Base-by-base conservation (phyloP, 2,113 vertebrate species). In the Oncorhynchus tshawytscha region DNA sequence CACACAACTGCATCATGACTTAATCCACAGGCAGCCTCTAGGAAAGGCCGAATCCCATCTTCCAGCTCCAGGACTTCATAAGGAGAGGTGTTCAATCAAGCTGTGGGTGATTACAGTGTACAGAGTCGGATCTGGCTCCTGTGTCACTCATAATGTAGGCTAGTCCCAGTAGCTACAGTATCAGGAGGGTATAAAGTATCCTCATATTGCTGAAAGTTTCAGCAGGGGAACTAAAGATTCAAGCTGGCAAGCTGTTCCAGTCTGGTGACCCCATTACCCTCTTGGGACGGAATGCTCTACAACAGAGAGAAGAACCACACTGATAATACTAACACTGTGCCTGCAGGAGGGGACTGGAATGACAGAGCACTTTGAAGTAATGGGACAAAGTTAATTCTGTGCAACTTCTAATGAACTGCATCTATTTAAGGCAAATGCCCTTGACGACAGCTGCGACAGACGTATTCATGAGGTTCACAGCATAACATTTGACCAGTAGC, bases 211-310 rank as follows among this genome's bases (percentile, higher is more conserved):
- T 25, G 1, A 34, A 62, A 29, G 59, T 67, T 65, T 74, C 31
- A 70, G 71, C 51, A 45, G 25, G 51, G 60, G 60, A 79, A 74
- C 78, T 81, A 71, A 81, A 75, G 71, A 80, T 74, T 59, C 39
- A 77, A 72, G 62, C 5, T 27, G 9, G 69, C 27, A 65, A 69
- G 62, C 57, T 45, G 51, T 71, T 68, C 71, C 71, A n/a, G 9
- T 78, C 72, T 12, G 67, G 48, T 80, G 73, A 78, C 57, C 71
- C 45, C 34, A 71, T 69, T 72, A 62, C 25, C 4, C 70, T 7
- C 25, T 12, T 45, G 24, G 22, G 27, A 7, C 45, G n/a, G 25
- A 71, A 5, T 18, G 39, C 29, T 68, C 4, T 20, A 24, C 31
- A 69, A 39, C 45, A 27, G 25, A 67, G 66, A 18, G 60, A 11